These are phyloP conservation scores for Montipora cactus DNA, from an alignment of 64 coral and sea anemone species.

Conservation along the genomic window DNA sequence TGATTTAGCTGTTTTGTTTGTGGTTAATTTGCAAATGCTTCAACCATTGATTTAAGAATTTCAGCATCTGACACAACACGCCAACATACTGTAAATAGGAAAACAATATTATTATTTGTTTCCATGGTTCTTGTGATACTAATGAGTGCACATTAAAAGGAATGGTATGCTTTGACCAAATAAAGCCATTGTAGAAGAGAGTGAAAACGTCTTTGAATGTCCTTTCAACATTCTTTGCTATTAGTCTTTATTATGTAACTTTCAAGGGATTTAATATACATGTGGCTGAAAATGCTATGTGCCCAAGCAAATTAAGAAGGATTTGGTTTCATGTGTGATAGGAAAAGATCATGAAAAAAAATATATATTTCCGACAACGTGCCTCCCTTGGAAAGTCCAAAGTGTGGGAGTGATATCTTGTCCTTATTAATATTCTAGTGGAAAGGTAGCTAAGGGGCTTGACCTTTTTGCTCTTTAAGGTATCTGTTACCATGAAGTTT, in stretches of 20 bases:
- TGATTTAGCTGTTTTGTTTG: no score
- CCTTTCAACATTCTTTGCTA: not conserved
- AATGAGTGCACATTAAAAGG: no score
- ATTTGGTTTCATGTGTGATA: not conserved
- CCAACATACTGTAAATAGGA: no score
- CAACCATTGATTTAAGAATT: no score
- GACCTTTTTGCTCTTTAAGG: not conserved
- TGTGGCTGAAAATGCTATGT: not conserved
- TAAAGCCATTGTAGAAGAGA: no score
- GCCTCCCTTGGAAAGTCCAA: not conserved
- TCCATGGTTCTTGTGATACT: no score
- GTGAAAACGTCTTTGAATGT: no score
- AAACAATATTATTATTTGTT: no score
- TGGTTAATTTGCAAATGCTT: no score
- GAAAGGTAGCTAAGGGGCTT: not conserved
- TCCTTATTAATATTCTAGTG: not conserved
- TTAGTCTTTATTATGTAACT: not conserved
- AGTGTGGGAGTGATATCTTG: not conserved
- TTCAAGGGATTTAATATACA: not conserved
- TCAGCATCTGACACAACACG: no score
- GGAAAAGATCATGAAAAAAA: not conserved
- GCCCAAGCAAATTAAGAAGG: not conserved
- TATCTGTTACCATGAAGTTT: not conserved
- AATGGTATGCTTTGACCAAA: no score
- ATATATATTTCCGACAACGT: not conserved